A percentile compares a stretch with the other conserved stretches of the same genome.
Conservation (phyloP, 2,113 vertebrate species). For the Vombatus ursinus region DNA sequence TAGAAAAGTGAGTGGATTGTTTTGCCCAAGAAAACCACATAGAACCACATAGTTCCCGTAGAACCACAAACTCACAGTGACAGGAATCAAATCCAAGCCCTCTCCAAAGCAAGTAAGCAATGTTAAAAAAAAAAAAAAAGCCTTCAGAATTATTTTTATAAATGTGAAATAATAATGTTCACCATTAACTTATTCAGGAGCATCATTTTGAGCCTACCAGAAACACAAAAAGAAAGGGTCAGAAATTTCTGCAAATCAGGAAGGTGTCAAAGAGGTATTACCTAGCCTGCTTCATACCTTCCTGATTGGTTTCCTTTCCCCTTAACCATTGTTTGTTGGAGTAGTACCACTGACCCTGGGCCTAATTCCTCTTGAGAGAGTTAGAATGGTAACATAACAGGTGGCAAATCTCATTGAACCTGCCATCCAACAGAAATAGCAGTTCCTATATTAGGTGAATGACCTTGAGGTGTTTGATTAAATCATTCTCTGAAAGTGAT, state of each 20-base stretch:
- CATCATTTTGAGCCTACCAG: rapidly evolving
- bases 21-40: not conserved
- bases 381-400: not conserved
- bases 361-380: not conserved
- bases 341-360: rapidly evolving
- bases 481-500: conserved; percentile 62
- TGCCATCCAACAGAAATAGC: not conserved
- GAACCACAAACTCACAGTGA: not conserved
- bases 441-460: conserved; percentile 65
- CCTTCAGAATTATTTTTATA: not conserved
- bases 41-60: not conserved
- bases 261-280: rapidly evolving
- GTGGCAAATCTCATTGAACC: not conserved
- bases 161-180: rapidly evolving
- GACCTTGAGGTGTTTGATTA: conserved; percentile 27
- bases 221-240: rapidly evolving
- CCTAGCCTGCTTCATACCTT: not conserved
- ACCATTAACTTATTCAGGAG: rapidly evolving
- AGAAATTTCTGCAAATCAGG: not conserved
- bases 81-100: not conserved
- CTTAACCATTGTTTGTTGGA: not conserved
- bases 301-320: rapidly evolving
- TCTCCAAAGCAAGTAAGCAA: not conserved
- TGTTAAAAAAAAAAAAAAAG: not conserved
- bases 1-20: not conserved